phyloP scores from a whole-genome alignment of 2,888 invertebrate genomes.

The Mactromeris polynyma region DNA sequence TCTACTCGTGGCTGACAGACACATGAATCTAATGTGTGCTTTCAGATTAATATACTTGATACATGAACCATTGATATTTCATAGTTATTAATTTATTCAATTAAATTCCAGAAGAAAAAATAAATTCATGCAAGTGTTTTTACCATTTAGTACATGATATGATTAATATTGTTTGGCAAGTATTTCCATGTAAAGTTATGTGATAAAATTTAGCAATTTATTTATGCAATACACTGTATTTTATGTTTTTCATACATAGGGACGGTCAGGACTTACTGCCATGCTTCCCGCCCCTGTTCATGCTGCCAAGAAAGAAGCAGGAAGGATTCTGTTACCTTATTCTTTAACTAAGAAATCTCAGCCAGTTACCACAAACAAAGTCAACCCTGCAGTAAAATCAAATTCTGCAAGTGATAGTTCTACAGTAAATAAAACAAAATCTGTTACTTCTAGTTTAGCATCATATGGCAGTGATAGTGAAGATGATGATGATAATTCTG shows the following conservation, averaged over 20 bases:
- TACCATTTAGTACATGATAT: too few species aligned
- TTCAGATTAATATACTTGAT: too few species aligned
- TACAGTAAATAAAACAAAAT: constrained; percentile 9
- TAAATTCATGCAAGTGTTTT: too few species aligned
- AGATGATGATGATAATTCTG: constrained; percentile 62
- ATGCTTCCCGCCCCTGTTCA: constrained; percentile 82
- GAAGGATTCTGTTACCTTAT: constrained; percentile 80
- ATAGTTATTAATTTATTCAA: too few species aligned
- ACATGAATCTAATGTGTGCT: too few species aligned
- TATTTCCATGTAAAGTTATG: too few species aligned
- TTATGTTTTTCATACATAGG: constrained; percentile 67
- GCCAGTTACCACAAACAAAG: constrained; percentile 15
- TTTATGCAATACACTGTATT: neutral
- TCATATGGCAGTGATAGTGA: constrained; percentile 78
- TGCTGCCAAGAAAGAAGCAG: constrained; percentile 78
- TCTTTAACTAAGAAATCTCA: constrained; percentile 70
- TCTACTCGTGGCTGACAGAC: too few species aligned
- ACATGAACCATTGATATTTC: too few species aligned
- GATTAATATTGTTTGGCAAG: too few species aligned
- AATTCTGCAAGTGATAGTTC: neutral
- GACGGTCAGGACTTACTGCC: constrained; percentile 77
- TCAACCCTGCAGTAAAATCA: neutral
- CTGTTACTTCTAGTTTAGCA: constrained; percentile 48
- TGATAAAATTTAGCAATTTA: too few species aligned
- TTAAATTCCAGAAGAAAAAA: too few species aligned